Conservation (phyloP, 2,113 vertebrate genomes). For the Toxotes jaculatrix region DNA sequence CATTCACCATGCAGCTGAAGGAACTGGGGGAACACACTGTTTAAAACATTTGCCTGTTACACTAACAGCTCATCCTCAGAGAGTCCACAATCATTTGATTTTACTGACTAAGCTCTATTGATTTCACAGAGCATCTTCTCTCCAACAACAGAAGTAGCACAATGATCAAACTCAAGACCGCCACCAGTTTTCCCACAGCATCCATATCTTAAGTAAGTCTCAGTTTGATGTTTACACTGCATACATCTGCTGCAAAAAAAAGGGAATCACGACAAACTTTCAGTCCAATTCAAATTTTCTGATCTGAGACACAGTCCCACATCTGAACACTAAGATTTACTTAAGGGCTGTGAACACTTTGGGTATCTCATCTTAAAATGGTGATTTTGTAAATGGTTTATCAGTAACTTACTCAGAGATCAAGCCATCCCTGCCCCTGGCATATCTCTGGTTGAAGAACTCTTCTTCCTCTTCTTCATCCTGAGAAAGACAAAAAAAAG, state of each 20-base stretch:
- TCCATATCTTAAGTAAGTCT: constrained; percentile 18
- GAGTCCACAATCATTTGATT: constrained; percentile 8
- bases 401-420: constrained; percentile 96
- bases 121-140: background rate
- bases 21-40: constrained; percentile 34
- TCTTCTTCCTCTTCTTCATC: constrained; percentile 98
- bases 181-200: constrained; percentile 36
- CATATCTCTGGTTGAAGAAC: constrained; percentile 96
- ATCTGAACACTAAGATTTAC: constrained; percentile 15
- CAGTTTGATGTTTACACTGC: background rate
- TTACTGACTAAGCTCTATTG: background rate
- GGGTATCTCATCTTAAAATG: constrained; percentile 22
- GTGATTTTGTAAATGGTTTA: constrained; percentile 1
- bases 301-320: constrained; percentile 23
- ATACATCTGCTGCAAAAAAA: constrained; percentile 15
- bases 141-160: background rate
- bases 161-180: constrained; percentile 12
- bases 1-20: constrained; percentile 59
- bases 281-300: constrained; percentile 9
- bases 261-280: background rate
- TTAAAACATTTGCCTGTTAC: constrained; percentile 25
- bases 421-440: constrained; percentile 97
- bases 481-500: constrained; percentile 74
- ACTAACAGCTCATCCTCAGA: constrained; percentile 37
- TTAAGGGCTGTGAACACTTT: constrained; percentile 37